Evolutionary conservation across 1,140 invertebrate species (phyloP), one percentile per base, ranked within the genome.

Genomic region (Thaumetopoea pityocampa): DNA sequence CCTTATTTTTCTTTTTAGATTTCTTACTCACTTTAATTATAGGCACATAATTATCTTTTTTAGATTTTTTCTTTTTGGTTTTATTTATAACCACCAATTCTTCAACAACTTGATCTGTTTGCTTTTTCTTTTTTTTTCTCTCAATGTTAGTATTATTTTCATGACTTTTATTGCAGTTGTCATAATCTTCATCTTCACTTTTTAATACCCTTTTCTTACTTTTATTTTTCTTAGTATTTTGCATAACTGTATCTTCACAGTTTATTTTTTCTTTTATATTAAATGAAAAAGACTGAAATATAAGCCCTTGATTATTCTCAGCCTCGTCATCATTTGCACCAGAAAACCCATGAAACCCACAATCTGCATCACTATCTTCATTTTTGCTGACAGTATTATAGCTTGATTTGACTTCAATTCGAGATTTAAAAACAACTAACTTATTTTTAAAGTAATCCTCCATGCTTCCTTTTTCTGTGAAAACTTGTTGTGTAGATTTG

Each of bases 371-470:
- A 22, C 58, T 30, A 2, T 48, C 23, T 40, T 47, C 17, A 22
- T 61, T 28, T 14, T n/a, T n/a, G n/a, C n/a, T n/a, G n/a, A n/a
- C n/a, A n/a, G 9, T 12, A 23, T 23, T 29, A 15, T 32, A 19
- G 20, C 8, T 38, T 2, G 12, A 28, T 8, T 18, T 20, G 5
- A 46, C 19, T 51, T 54, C 70, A 29, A 22, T 61, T 51, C 70
- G 71, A 10, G 60, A 53, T 28, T 72, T 76, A 9, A 80, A 44
- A 11, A 42, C 45, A 9, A 66, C 60, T 20, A 82, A 30, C 62
- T 85, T 85, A 37, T 53, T 68, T 54, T 83, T 80, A 47, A 86
- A 86, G 51, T 86, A 86, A 55, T 86, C 85, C 22, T 72, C 71
- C 78, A 86, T 86, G 29, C 68, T 82, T 4, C 85, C 85, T 37